Percentiles rank a stretch among this genome's conserved stretches.
Evolutionary conservation across 1,140 invertebrate species (phyloP).

Genomic region (Monomorium pharaonis): DNA sequence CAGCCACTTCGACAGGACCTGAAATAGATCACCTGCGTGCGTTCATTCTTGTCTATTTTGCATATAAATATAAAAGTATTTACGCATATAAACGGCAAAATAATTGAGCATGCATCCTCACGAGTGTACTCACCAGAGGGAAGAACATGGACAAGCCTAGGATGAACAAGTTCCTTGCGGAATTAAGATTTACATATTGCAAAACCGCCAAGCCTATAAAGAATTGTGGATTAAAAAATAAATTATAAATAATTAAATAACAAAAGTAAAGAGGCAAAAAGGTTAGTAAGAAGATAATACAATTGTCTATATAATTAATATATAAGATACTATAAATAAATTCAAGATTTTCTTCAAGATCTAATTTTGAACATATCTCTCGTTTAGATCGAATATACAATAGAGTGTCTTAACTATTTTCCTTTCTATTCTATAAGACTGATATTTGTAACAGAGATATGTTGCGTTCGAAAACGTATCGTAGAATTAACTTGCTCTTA

Average conservation of each 20-base stretch:
- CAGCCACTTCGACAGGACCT: slow-evolving; percentile 92
- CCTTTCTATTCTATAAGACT: not conserved
- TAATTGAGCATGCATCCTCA: not conserved
- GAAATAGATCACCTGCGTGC: not conserved
- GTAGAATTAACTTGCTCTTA: slow-evolving; percentile 68
- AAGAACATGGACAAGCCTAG: slow-evolving; percentile 95
- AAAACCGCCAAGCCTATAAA: slow-evolving; percentile 91
- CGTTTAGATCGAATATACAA: not conserved
- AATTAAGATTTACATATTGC: slow-evolving; percentile 93
- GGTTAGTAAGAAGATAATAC: not conserved
- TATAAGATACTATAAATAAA: not conserved
- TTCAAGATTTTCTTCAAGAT: not conserved
- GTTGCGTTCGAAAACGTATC: not conserved
- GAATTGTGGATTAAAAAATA: slow-evolving; percentile 26
- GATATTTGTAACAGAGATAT: not conserved
- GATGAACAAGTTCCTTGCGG: slow-evolving; percentile 93
- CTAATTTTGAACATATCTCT: not conserved
- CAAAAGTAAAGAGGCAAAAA: not conserved
- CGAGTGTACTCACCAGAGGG: slow-evolving; percentile 87
- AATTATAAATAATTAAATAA: not conserved
- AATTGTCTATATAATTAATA: not conserved
- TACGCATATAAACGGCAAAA: not conserved
- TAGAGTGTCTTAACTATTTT: not conserved
- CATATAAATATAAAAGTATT: not conserved
- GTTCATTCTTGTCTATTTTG: not conserved